Conservation (phyloP, 2,888 invertebrate species). For the Cheilosia pagana region DNA sequence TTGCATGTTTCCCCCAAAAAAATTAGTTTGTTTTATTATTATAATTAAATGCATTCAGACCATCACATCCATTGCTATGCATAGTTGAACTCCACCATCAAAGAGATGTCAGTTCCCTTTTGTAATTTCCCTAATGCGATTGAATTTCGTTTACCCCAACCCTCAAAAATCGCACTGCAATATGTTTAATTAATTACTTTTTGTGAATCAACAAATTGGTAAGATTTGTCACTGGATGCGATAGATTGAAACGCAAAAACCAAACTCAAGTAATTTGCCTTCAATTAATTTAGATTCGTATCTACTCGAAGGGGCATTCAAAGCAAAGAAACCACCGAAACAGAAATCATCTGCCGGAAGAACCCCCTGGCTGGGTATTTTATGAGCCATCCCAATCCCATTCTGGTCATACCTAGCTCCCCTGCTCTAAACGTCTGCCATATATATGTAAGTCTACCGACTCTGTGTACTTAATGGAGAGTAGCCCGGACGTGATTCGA, state of each 20-base stretch:
- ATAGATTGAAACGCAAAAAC: not conserved
- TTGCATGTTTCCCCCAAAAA: no score
- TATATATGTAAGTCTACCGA: slow-evolving; percentile 24
- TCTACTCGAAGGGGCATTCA: slow-evolving; percentile 26
- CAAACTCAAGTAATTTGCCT: slow-evolving; percentile 7
- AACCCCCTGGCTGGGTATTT: slow-evolving; percentile 26
- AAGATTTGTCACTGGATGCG: slow-evolving; percentile 5
- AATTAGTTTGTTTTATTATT: not conserved
- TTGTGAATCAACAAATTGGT: slow-evolving; percentile 24
- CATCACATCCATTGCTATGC: not conserved
- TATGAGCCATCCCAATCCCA: slow-evolving; percentile 50
- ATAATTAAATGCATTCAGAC: not conserved
- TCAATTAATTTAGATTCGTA: slow-evolving; percentile 62
- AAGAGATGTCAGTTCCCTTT: not conserved
- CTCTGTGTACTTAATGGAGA: slow-evolving; percentile 43
- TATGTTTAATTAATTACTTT: slow-evolving; percentile 36
- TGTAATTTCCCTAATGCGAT: slow-evolving; percentile 30
- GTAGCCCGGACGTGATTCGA: slow-evolving; percentile 75
- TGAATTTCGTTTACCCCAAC: not conserved
- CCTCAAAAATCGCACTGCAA: not conserved
- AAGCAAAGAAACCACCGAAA: slow-evolving; percentile 33
- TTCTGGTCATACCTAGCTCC: not conserved
- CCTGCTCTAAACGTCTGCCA: slow-evolving; percentile 23
- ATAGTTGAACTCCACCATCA: not conserved
- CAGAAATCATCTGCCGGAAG: slow-evolving; percentile 31